Conservation (phyloP, 2,113 vertebrate genomes). For the Podiceps cristatus region DNA sequence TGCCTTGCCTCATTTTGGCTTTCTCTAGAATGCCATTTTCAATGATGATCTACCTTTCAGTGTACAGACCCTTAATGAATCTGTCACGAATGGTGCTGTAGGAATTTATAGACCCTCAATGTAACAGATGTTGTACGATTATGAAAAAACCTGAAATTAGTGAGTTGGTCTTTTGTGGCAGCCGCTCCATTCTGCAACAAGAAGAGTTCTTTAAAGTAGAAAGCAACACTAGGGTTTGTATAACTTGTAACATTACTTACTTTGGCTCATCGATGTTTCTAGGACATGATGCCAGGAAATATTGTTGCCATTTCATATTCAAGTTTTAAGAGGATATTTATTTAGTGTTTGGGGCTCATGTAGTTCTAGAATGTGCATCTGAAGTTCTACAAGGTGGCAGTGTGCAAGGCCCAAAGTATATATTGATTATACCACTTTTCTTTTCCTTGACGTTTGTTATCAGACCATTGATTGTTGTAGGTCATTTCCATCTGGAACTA, state of each 20-base stretch:
- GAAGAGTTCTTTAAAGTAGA: not conserved
- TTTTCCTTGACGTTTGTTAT: not conserved
- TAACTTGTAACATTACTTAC: not conserved
- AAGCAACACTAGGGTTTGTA: not conserved
- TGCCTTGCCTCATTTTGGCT: not conserved
- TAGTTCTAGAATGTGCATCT: not conserved
- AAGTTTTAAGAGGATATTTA: not conserved
- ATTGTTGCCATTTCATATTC: not conserved
- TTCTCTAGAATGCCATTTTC: not conserved
- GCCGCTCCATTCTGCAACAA: not conserved
- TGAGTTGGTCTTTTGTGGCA: not conserved
- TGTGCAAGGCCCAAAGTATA: not conserved
- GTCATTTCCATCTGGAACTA: not conserved
- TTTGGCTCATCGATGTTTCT: not conserved
- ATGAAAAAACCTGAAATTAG: not conserved
- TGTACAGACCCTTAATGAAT: not conserved
- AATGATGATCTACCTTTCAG: not conserved
- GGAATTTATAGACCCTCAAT: not conserved
- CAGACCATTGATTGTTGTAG: not conserved
- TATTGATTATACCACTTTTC: fast-evolving
- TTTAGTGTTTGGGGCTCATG: not conserved
- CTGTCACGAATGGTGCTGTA: not conserved
- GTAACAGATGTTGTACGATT: not conserved
- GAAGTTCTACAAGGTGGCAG: slow-evolving; percentile 39
- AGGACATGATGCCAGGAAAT: not conserved